Base-by-base conservation (phyloP, 2,888 invertebrate genomes). In the Drosophila pegasa region DNA sequence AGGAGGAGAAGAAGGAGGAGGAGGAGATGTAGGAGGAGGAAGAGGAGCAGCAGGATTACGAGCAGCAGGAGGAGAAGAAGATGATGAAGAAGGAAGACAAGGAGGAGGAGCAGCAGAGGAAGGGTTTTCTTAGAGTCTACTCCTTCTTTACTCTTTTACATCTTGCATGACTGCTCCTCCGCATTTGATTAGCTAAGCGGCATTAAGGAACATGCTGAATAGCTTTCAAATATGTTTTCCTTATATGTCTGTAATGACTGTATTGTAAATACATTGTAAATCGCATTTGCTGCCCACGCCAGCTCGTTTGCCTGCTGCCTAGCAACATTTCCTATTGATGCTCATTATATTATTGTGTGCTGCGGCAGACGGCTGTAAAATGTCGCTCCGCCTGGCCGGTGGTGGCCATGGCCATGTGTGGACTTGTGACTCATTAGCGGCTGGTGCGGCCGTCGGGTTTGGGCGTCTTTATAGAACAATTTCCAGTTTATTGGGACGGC, bases 361-460 rank as follows among this genome's bases (percentile, higher is more conserved):
- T 18, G 18, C 18, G 14, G 27, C 10, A 54, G 71, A 52, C 47
- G 37, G 18, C 14, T 61, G 37, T 60, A 37, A n/a, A 38, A 7
- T 27, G 25, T 16, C n/a, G n/a, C 33, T 27, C 48, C 20, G 5
- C 33, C 58, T 20, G 47, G 14, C 29, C n/a, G 40, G 47, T 38
- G 47, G 25, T 40, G 61, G 22, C 40, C n/a, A 48, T 10, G 14
- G 18, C 25, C 5, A 10, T 18, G 20, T 27, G 33, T 20, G 10
- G 27, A 43, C 29, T n/a, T 51, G 1, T 38, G 45, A 65, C 33
- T 65, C 65, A 65, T 71, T 61, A 48, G 51, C n/a, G 16, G 33
- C 22, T 5, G 40, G 25, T 25, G 3, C 5, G 25, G 25, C 25
- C 5, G 31, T 10, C 38, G 12, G 38, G 37, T 14, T 31, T 40